Conservation (phyloP, 2,113 vertebrate species). For the Podarcis muralis region DNA sequence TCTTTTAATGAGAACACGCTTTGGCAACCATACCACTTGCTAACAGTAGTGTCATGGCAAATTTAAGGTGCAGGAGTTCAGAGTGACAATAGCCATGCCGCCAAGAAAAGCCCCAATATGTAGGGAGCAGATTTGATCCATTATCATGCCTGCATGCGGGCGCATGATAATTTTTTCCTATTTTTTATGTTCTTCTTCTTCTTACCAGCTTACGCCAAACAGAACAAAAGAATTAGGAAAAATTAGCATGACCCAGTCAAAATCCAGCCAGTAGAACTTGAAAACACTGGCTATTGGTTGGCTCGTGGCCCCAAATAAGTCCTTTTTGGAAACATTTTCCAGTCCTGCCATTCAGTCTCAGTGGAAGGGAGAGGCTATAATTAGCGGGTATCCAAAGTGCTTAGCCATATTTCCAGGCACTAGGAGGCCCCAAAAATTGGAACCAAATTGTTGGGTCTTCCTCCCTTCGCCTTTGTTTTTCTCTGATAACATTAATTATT, state of each 20-base stretch:
- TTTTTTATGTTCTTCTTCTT: too few species aligned
- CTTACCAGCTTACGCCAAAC: too few species aligned
- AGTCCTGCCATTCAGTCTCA: background rate
- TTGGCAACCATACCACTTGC: background rate
- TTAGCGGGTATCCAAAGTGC: background rate
- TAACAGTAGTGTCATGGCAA: background rate
- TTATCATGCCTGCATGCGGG: too few species aligned
- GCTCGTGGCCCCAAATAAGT: background rate
- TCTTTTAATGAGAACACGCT: too few species aligned
- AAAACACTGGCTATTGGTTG: background rate
- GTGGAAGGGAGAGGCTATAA: background rate
- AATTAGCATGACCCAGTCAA: background rate
- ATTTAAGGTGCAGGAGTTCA: too few species aligned
- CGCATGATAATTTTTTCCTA: too few species aligned
- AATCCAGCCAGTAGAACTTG: background rate
- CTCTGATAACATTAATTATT: conserved; percentile 12
- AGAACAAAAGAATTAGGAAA: background rate
- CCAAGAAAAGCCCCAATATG: too few species aligned
- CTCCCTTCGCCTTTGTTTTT: background rate
- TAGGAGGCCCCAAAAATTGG: background rate
- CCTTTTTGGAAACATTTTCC: background rate
- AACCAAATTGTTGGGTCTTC: background rate
- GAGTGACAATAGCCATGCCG: too few species aligned
- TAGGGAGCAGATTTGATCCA: too few species aligned
- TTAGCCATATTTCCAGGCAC: background rate